Evolutionary conservation across 2,113 vertebrate genomes (phyloP).

Genomic region (Podocnemis expansa): DNA sequence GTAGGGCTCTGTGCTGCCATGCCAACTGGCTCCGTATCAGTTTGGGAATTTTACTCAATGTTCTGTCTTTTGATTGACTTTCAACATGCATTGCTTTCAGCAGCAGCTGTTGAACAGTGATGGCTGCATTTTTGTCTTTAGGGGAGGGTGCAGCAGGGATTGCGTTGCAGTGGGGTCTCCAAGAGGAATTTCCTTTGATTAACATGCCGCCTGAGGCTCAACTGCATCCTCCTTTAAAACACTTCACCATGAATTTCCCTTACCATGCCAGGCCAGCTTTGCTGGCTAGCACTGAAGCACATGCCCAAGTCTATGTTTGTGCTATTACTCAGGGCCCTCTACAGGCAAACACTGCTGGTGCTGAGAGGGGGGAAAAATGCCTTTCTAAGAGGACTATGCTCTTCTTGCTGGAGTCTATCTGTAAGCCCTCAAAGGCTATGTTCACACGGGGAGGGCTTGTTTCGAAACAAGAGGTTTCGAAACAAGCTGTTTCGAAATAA

Average conservation of each 20-base stretch:
- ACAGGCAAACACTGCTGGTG: background rate
- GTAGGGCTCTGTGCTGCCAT: background rate
- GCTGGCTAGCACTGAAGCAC: background rate
- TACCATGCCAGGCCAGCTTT: background rate
- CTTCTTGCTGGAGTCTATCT: background rate
- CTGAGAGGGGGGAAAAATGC: background rate
- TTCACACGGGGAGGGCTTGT: too few species aligned
- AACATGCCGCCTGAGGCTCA: background rate
- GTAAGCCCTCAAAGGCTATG: background rate
- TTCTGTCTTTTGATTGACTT: background rate
- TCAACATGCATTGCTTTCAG: background rate
- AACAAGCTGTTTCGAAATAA: too few species aligned
- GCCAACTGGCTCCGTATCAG: background rate
- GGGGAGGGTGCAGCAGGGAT: background rate
- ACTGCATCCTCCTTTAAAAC: background rate
- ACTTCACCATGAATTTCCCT: background rate
- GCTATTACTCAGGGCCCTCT: background rate
- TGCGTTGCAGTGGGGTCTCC: background rate
- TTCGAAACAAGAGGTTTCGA: too few species aligned
- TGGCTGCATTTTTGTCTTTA: background rate
- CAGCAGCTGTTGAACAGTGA: background rate
- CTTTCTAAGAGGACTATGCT: background rate
- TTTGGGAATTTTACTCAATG: background rate
- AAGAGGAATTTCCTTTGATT: background rate
- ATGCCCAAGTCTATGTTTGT: background rate